A percentile compares a stretch with the other conserved stretches of the same genome.
Evolutionary conservation across 1,140 invertebrate genomes (phyloP).

Genomic region (Thalassaphorura encarpata): DNA sequence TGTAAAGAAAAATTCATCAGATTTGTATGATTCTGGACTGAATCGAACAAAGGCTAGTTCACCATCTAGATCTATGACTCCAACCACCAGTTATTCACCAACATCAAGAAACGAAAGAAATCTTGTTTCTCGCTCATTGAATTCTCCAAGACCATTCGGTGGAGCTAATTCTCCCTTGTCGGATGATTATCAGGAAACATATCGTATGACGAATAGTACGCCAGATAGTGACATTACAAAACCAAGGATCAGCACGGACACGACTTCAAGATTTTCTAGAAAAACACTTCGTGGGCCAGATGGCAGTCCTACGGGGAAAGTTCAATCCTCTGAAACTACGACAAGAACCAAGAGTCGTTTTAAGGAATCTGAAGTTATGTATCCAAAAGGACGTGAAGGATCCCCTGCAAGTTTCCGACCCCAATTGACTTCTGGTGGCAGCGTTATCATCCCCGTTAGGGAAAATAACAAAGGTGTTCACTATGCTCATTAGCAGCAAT

Average conservation of each 20-base stretch:
- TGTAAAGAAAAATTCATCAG: constrained; percentile 20
- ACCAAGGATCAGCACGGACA: constrained; percentile 51
- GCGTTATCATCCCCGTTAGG: constrained; percentile 30
- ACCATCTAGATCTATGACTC: constrained; percentile 34
- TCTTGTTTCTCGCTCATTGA: constrained; percentile 34
- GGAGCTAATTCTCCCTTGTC: constrained; percentile 34
- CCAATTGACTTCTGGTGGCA: constrained; percentile 19
- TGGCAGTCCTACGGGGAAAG: constrained; percentile 50
- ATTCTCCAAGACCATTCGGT: constrained; percentile 34
- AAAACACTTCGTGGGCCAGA: constrained; percentile 52
- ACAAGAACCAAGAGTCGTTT: constrained; percentile 54
- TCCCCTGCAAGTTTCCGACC: constrained; percentile 24
- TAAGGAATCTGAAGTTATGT: constrained; percentile 35
- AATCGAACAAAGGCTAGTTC: constrained; percentile 33
- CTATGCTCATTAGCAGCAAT: background rate
- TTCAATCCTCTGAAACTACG: constrained; percentile 56
- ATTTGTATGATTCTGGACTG: constrained; percentile 16
- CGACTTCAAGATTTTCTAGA: constrained; percentile 53
- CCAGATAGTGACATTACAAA: constrained; percentile 43
- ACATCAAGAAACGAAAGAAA: constrained; percentile 13
- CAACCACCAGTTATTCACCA: constrained; percentile 21
- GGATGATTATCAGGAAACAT: constrained; percentile 58
- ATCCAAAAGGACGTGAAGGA: constrained; percentile 28
- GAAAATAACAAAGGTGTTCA: constrained; percentile 21
- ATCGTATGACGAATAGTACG: constrained; percentile 51